phyloP scores from a whole-genome alignment of 2,888 invertebrate species.

The Euplexia lucipara region DNA sequence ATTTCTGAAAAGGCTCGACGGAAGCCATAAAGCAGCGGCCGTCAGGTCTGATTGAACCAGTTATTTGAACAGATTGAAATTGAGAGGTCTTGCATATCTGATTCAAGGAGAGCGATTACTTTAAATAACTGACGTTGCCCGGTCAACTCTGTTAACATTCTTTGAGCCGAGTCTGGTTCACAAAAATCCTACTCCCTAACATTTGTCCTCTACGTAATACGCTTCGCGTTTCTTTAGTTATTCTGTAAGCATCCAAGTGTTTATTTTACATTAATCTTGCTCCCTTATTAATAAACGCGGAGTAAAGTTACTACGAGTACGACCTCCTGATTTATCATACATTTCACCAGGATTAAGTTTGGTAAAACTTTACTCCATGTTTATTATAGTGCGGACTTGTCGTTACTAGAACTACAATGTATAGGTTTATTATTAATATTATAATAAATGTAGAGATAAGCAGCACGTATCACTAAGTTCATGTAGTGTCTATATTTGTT shows the following conservation, averaged over 20 bases:
- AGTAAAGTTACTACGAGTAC: too few species aligned
- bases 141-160: constrained; percentile 25
- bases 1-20: constrained; percentile 48
- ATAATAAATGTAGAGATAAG: neutral
- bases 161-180: neutral
- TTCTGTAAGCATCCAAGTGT: too few species aligned
- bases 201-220: too few species aligned
- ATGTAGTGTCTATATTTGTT: constrained; percentile 64
- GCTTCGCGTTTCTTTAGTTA: too few species aligned
- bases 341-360: too few species aligned
- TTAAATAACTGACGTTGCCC: constrained; percentile 15
- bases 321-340: too few species aligned
- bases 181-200: neutral
- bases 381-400: neutral
- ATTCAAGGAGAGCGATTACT: constrained; percentile 46
- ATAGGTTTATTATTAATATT: constrained; percentile 9
- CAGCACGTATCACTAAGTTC: neutral
- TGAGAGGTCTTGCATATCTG: constrained; percentile 44
- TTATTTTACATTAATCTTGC: too few species aligned
- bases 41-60: constrained; percentile 40
- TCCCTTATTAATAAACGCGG: too few species aligned
- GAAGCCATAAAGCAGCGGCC: constrained; percentile 45
- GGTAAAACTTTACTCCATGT: too few species aligned
- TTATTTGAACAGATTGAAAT: constrained; percentile 53
- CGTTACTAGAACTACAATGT: constrained; percentile 3